A percentile compares a stretch with the other conserved stretches of the same genome.
Evolutionary conservation across 2,113 vertebrate species (phyloP).

Genomic region (Hippopotamus amphibius): DNA sequence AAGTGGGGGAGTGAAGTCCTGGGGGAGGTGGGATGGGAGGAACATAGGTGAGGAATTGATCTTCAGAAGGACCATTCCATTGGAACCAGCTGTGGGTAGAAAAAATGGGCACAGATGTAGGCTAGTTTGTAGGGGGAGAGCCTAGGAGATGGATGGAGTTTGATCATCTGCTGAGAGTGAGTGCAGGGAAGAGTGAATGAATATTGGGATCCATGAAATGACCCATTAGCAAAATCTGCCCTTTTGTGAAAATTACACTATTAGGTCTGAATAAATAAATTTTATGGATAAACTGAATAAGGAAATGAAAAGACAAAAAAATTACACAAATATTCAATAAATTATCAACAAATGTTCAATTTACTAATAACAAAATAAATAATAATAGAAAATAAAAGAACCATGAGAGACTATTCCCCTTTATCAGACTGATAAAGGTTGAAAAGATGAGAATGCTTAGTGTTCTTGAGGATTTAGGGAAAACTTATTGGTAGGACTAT

Average conservation of each 20-base stretch:
- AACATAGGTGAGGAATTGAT: neutral
- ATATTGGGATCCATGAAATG: neutral
- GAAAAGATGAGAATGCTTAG: neutral
- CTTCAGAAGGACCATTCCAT: neutral
- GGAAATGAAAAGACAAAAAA: neutral
- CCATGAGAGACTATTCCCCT: neutral
- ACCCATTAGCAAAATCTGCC: neutral
- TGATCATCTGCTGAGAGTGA: neutral
- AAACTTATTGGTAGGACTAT: neutral
- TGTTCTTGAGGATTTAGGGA: neutral
- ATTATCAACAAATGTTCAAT: neutral
- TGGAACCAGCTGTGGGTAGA: neutral
- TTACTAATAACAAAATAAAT: neutral
- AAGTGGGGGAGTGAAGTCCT: neutral
- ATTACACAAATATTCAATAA: neutral
- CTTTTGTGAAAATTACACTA: neutral
- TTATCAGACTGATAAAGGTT: neutral
- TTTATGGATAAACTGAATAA: neutral
- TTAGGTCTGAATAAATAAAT: neutral
- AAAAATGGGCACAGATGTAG: neutral
- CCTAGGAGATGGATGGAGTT: neutral
- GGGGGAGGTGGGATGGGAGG: neutral
- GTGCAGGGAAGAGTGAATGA: neutral
- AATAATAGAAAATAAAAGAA: neutral
- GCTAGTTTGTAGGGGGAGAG: neutral